Evolutionary conservation across 2,113 vertebrate genomes (phyloP).

Genomic region (Parotia lawesii): DNA sequence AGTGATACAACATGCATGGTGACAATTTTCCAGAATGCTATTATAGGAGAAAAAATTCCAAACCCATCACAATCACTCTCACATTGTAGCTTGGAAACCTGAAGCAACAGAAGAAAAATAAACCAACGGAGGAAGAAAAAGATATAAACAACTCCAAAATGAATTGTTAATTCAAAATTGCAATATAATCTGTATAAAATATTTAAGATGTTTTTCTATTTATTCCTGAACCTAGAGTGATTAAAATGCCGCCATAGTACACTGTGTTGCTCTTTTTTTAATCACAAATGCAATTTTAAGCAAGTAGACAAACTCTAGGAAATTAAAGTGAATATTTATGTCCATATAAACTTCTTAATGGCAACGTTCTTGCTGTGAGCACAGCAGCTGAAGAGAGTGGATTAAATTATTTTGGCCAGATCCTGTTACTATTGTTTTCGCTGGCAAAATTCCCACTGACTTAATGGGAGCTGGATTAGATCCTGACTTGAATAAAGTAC

Average conservation of each 20-base stretch:
- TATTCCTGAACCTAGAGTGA: slow-evolving; percentile 27
- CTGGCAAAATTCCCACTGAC: slow-evolving; percentile 48
- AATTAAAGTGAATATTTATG: slow-evolving; percentile 69
- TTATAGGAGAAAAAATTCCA: neutral
- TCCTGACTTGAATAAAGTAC: slow-evolving; percentile 45
- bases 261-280: slow-evolving; percentile 29
- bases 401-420: slow-evolving; percentile 65
- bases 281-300: slow-evolving; percentile 63
- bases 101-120: neutral
- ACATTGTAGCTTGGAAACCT: neutral
- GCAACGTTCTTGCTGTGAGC: slow-evolving; percentile 45
- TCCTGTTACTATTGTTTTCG: slow-evolving; percentile 57
- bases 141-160: slow-evolving; percentile 30
- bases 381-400: slow-evolving; percentile 57
- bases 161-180: slow-evolving; percentile 33
- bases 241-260: slow-evolving; percentile 33
- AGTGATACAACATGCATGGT: neutral
- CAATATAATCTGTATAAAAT: slow-evolving; percentile 52
- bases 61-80: neutral
- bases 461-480: slow-evolving; percentile 54
- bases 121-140: neutral
- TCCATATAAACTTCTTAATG: slow-evolving; percentile 60
- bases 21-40: neutral
- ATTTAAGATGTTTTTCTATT: slow-evolving; percentile 50
- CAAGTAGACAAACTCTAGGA: slow-evolving; percentile 58